Percentiles rank a stretch among this genome's conserved stretches.
Evolutionary conservation across 2,797 vertebrate species (phyloP).

Genomic region (Knipowitschia caucasica): DNA sequence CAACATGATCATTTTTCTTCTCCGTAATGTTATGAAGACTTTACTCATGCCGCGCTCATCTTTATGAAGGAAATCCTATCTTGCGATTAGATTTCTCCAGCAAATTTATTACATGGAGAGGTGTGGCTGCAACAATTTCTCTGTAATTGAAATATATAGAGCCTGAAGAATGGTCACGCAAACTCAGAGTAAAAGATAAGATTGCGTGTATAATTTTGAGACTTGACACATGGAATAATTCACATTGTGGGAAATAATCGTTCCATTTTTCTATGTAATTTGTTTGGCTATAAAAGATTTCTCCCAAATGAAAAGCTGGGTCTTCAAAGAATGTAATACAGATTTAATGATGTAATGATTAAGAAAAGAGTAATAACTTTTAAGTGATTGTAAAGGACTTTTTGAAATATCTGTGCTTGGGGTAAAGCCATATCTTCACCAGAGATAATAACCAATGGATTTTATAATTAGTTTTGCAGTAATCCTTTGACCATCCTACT

Average conservation of each 20-base stretch:
- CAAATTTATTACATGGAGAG: slow-evolving; percentile 29
- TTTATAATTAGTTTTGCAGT: neutral
- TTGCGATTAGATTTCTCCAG: slow-evolving; percentile 35
- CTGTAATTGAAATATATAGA: slow-evolving; percentile 48
- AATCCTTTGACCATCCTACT: neutral
- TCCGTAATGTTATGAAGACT: slow-evolving; percentile 34
- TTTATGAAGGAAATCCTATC: slow-evolving; percentile 30
- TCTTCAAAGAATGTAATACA: slow-evolving; percentile 8
- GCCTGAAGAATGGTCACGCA: slow-evolving; percentile 31
- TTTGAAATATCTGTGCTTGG: neutral
- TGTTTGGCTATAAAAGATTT: slow-evolving; percentile 28
- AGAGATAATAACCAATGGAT: neutral
- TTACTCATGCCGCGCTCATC: slow-evolving; percentile 42
- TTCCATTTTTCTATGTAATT: slow-evolving; percentile 44
- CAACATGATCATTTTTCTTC: too few species aligned
- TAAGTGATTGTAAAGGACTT: neutral
- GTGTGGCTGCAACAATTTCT: slow-evolving; percentile 36
- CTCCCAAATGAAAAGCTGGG: neutral
- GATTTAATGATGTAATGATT: slow-evolving; percentile 15
- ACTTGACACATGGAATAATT: slow-evolving; percentile 8
- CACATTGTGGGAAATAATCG: slow-evolving; percentile 24
- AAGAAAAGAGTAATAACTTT: slow-evolving; percentile 9
- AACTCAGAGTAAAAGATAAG: slow-evolving; percentile 25
- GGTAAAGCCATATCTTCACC: neutral
- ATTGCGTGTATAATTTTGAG: slow-evolving; percentile 8